phyloP scores from a whole-genome alignment of 1,140 invertebrate species.

The Nasonia giraulti region DNA sequence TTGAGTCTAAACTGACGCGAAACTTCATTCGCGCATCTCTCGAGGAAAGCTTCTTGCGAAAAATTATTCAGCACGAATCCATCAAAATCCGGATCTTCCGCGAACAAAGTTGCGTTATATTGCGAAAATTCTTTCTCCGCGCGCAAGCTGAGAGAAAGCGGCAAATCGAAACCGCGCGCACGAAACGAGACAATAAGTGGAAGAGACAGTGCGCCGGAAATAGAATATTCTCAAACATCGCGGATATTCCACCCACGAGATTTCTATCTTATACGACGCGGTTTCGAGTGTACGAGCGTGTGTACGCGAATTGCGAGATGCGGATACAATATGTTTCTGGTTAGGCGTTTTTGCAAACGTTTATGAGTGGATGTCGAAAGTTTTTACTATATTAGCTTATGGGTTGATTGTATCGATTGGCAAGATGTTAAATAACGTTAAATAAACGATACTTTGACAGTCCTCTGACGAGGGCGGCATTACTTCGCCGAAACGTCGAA shows the following conservation, averaged over 20 bases:
- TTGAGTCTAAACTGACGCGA: background rate
- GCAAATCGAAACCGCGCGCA: conserved; percentile 52
- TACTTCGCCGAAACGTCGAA: too few relatives aligned
- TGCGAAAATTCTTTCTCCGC: conserved; percentile 20
- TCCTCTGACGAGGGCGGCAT: too few relatives aligned
- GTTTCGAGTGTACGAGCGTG: background rate
- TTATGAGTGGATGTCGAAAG: background rate
- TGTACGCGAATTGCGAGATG: background rate
- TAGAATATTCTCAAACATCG: conserved; percentile 61
- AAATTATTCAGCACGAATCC: conserved; percentile 31
- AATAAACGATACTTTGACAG: too few relatives aligned
- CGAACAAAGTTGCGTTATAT: conserved; percentile 8
- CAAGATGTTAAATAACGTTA: too few relatives aligned
- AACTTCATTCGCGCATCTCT: background rate
- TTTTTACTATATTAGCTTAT: too few relatives aligned
- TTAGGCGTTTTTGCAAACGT: conserved; percentile 19
- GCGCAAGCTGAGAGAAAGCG: background rate
- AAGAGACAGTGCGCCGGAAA: conserved; percentile 37
- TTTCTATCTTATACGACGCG: conserved; percentile 54
- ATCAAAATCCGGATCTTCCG: background rate
- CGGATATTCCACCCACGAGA: conserved; percentile 56
- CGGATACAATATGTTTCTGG: conserved; percentile 16
- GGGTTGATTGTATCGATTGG: too few relatives aligned
- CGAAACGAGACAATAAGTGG: conserved; percentile 45
- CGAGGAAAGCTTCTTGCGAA: conserved; percentile 27